Evolutionary conservation across 1,140 invertebrate species (phyloP).

Genomic region (Atta texana): DNA sequence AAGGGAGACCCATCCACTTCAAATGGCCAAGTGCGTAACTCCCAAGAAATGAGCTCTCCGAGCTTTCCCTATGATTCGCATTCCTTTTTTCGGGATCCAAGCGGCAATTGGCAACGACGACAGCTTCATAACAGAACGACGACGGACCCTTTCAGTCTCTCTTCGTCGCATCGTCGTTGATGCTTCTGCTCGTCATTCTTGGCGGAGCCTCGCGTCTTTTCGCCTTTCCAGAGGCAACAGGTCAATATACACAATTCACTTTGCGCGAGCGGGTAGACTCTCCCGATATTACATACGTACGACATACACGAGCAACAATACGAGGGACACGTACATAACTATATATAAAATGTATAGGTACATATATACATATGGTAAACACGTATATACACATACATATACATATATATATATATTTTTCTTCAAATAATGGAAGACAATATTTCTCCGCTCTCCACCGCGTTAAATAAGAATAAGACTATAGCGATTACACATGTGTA

Average conservation of each 20-base stretch:
- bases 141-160: not conserved
- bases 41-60: not conserved
- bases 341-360: conserved; percentile 37
- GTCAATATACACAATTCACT: conserved; percentile 45
- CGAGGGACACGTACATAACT: conserved; percentile 36
- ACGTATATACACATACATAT: conserved; percentile 55
- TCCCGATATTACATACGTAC: conserved; percentile 9
- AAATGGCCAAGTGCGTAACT: not conserved
- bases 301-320: conserved; percentile 24
- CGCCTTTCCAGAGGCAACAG: conserved; percentile 60
- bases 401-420: conserved; percentile 76
- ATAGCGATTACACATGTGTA: conserved; percentile 63
- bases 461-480: conserved; percentile 71
- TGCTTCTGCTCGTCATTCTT: conserved; percentile 35
- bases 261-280: conserved; percentile 30
- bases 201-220: conserved; percentile 22
- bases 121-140: not conserved
- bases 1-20: conserved; percentile 13
- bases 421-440: conserved; percentile 84
- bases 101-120: not conserved
- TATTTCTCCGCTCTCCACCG: conserved; percentile 83
- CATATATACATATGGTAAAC: conserved; percentile 21
- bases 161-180: conserved; percentile 1
- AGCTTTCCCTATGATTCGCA: not conserved
- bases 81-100: not conserved